Evolutionary conservation across 2,113 vertebrate genomes (phyloP), one percentile per base, ranked within the genome.

Genomic region (Natator depressus): DNA sequence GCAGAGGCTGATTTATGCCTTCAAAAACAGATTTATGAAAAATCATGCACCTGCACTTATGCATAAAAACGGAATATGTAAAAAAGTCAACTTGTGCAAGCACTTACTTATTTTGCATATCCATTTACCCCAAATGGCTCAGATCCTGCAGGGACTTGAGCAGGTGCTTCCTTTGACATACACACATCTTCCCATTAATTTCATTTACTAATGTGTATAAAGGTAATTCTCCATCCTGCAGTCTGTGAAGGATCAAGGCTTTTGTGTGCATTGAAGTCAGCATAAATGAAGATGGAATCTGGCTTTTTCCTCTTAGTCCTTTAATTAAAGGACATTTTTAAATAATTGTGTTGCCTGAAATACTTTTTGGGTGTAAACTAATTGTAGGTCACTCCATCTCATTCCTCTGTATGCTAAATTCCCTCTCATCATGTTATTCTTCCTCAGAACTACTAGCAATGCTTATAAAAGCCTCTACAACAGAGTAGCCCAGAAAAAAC

Each of bases 1-100:
- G 94, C 19, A 87, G 85, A 90, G 12, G n/a, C 87, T 91, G 84
- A 96, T 89, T 94, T 89, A 50, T 87, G 89, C 94, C 93, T 94
- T 95, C 89, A 95, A 85, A 86, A 90, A 93, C 87, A 94, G 85
- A 82, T 96, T 97, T 94, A 84, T 75, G 55, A 78, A 57, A 62
- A 50, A 42, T 94, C 86, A 88, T 94, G 96, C 82, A 88, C 80
- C 82, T 93, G 72, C 91, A 92, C 62, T 96, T 95, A 94, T 29
- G 87, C 94, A 91, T 92, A 93, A 93, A 95, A 96, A 94, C 62
- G 14, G 42, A 97, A 91, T 53, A 87, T 87, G 85, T 47, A 59
- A 72, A 72, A 72, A 72, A 93, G 75, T 29, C 72, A 82, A 55
- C 55, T 95, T 35, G 29, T 53, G 25, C 82, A 86, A 91, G 85